Percentiles rank a stretch among this genome's conserved stretches.
Evolutionary conservation across 2,888 invertebrate genomes (phyloP).

Genomic region (Himalopsyche tibetana): DNA sequence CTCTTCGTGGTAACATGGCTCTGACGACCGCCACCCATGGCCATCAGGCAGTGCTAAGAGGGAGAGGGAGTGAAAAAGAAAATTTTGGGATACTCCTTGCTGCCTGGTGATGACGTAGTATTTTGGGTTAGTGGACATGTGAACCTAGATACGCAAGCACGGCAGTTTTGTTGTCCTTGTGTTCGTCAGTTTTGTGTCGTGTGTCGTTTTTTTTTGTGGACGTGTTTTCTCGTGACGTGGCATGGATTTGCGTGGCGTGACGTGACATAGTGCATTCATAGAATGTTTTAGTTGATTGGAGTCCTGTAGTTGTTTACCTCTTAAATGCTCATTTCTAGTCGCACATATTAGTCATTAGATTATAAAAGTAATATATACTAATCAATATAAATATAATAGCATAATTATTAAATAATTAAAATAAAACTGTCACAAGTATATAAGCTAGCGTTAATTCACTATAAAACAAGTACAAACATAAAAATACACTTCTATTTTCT

Average conservation of each 20-base stretch:
- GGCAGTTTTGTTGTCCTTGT: constrained; percentile 78
- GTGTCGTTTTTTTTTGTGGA: constrained; percentile 71
- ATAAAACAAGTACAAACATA: background rate
- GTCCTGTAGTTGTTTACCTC: constrained; percentile 43
- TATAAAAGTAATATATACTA: constrained; percentile 7
- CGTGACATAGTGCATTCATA: constrained; percentile 47
- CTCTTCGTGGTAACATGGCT: constrained; percentile 20
- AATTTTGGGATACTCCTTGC: constrained; percentile 64
- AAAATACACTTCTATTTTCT: background rate
- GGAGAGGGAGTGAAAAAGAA: constrained; percentile 66
- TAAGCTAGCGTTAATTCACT: no score
- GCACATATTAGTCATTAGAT: constrained; percentile 44
- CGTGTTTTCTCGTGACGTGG: constrained; percentile 57
- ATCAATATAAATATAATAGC: background rate
- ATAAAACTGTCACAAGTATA: no score
- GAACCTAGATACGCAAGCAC: constrained; percentile 78
- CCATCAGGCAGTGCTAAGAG: constrained; percentile 52
- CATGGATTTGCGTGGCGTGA: constrained; percentile 49
- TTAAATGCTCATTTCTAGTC: constrained; percentile 1
- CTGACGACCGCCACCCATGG: constrained; percentile 59
- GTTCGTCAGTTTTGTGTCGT: constrained; percentile 77
- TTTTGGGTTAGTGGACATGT: constrained; percentile 79
- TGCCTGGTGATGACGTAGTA: constrained; percentile 66
- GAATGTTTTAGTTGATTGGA: constrained; percentile 41
- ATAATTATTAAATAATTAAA: no score